Evolutionary conservation across 2,797 vertebrate genomes (phyloP).

Genomic region (Phoebastria nigripes): DNA sequence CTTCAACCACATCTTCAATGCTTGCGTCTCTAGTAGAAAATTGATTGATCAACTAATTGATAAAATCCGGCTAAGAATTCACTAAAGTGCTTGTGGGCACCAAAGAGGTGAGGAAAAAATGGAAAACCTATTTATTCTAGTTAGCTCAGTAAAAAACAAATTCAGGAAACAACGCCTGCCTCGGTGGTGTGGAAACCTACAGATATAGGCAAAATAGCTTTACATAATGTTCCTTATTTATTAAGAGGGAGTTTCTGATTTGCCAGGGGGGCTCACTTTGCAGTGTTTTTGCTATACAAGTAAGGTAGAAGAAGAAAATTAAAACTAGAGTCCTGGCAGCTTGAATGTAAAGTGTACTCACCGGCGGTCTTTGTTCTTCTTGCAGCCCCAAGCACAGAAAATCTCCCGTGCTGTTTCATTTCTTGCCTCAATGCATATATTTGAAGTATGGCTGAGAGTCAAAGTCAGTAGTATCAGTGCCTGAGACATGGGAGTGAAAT

Average conservation of each 20-base stretch:
- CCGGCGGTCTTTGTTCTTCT: neutral
- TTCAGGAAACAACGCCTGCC: neutral
- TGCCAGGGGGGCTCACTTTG: neutral
- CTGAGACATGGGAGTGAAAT: neutral
- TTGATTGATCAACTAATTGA: constrained; percentile 12
- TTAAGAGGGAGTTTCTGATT: neutral
- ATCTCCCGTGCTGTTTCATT: neutral
- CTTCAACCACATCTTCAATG: neutral
- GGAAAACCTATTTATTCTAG: neutral
- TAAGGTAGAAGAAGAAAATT: neutral
- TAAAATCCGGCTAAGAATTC: neutral
- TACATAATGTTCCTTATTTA: neutral
- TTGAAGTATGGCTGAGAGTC: neutral
- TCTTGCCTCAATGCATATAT: neutral
- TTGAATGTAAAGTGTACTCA: neutral
- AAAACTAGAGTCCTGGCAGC: neutral
- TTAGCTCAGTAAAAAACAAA: neutral
- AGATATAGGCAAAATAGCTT: neutral
- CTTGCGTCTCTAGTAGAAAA: neutral
- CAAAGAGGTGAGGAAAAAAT: neutral
- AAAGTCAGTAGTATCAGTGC: neutral
- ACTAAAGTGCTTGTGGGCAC: neutral
- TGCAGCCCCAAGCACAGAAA: neutral
- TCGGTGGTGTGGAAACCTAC: neutral
- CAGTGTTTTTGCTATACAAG: neutral